These are phyloP conservation scores for Macrosoma leucophasiata DNA, from an alignment of 2,888 invertebrate genomes.

Conservation along the genomic window DNA sequence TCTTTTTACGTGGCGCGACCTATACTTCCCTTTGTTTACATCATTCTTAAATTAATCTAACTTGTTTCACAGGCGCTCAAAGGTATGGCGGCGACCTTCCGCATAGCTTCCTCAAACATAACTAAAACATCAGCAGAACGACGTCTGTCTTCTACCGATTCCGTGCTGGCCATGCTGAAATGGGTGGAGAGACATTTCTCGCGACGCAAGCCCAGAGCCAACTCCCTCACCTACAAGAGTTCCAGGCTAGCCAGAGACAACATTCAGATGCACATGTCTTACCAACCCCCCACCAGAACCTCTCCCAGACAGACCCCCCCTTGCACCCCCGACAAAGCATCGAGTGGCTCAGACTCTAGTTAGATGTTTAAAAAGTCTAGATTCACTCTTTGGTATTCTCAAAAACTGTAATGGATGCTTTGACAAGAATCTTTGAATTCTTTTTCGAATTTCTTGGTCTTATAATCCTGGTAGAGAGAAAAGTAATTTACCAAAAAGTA, in stretches of 20 bases:
- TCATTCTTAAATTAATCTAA: background rate
- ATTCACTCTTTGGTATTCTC: no score
- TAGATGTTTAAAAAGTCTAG: no score
- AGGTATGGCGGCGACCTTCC: slow-evolving; percentile 95
- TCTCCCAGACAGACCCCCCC: slow-evolving; percentile 28
- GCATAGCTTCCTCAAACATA: slow-evolving; percentile 89
- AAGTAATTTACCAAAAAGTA: no score
- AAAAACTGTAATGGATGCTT: no score
- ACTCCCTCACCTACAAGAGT: slow-evolving; percentile 77
- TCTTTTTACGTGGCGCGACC: no score
- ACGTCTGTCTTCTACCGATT: slow-evolving; percentile 91
- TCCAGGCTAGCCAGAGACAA: slow-evolving; percentile 79
- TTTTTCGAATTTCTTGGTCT: no score
- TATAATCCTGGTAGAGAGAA: no score
- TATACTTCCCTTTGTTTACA: no score
- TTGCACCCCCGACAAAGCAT: slow-evolving; percentile 36
- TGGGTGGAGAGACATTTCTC: slow-evolving; percentile 93
- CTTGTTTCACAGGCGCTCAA: slow-evolving; percentile 81
- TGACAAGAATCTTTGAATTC: no score
- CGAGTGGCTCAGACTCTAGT: slow-evolving; percentile 64
- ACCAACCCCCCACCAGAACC: slow-evolving; percentile 60
- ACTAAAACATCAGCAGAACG: slow-evolving; percentile 91
- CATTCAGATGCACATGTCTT: slow-evolving; percentile 86
- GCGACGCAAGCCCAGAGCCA: slow-evolving; percentile 84
- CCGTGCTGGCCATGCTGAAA: slow-evolving; percentile 90